These are phyloP conservation scores for Magallana nippona DNA, from an alignment of 2,888 invertebrate genomes.

Conservation along the genomic window DNA sequence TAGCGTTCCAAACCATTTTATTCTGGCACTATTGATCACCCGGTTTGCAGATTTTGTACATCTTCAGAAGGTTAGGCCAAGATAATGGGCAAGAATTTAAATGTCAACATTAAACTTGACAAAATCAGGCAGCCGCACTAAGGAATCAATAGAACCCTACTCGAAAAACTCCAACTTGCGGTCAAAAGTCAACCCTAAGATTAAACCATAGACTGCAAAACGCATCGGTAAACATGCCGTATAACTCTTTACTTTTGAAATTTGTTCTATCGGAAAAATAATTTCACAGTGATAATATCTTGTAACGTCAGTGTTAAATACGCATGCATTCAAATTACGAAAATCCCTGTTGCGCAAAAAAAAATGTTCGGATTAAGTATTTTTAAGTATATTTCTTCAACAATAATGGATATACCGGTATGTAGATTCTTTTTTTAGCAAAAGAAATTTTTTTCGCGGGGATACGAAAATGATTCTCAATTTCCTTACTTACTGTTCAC, in stretches of 20 bases:
- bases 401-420: too few relatives aligned
- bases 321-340: background rate
- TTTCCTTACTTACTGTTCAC: background rate
- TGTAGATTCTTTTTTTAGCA: too few relatives aligned
- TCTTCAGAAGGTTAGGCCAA: conserved; percentile 17
- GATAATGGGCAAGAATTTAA: conserved; percentile 32
- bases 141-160: conserved; percentile 5
- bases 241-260: conserved; percentile 20
- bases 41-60: background rate
- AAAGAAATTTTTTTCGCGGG: background rate
- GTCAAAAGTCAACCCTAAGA: conserved; percentile 14
- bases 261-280: conserved; percentile 16
- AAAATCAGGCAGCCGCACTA: conserved; percentile 10
- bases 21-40: conserved; percentile 16
- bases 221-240: background rate
- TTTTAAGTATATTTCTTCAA: too few relatives aligned
- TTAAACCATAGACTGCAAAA: background rate
- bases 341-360: too few relatives aligned
- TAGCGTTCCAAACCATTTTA: conserved; percentile 12
- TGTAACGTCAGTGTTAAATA: background rate
- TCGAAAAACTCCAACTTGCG: conserved; percentile 8
- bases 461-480: conserved; percentile 6
- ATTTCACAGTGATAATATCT: conserved; percentile 16
- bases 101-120: conserved; percentile 32
- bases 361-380: too few relatives aligned